These are phyloP conservation scores for Hydriomena furcata DNA, from an alignment of 2,888 invertebrate genomes.

Conservation along the genomic window DNA sequence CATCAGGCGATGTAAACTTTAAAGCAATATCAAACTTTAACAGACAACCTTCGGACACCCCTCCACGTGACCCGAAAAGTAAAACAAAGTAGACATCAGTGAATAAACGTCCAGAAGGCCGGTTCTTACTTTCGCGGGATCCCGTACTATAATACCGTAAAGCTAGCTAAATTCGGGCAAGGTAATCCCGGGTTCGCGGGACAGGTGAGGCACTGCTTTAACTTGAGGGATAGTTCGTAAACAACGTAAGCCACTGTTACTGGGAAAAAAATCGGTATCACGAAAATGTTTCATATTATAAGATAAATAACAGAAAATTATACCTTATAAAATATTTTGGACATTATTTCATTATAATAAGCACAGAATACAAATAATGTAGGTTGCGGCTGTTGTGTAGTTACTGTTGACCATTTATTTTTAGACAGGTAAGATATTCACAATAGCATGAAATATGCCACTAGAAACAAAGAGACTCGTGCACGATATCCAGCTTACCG, in stretches of 20 bases:
- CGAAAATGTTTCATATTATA: too few species aligned
- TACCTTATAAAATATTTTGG: too few species aligned
- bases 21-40: slow-evolving; percentile 18
- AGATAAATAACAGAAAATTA: too few species aligned
- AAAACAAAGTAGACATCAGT: slow-evolving; percentile 49
- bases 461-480: slow-evolving; percentile 9
- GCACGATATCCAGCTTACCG: slow-evolving; percentile 3
- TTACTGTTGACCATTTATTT: too few species aligned
- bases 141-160: slow-evolving; percentile 53
- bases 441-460: neutral
- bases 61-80: slow-evolving; percentile 50
- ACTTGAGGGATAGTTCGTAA: slow-evolving; percentile 46
- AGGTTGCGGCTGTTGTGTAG: too few species aligned
- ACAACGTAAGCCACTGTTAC: slow-evolving; percentile 21
- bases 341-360: too few species aligned
- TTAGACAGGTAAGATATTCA: neutral
- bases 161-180: slow-evolving; percentile 51
- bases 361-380: too few species aligned
- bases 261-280: too few species aligned
- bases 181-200: slow-evolving; percentile 44
- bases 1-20: slow-evolving; percentile 11
- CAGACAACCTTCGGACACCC: slow-evolving; percentile 35
- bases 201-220: slow-evolving; percentile 48
- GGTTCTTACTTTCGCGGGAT: slow-evolving; percentile 48
- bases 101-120: slow-evolving; percentile 54